Base-by-base conservation (phyloP, 2,888 invertebrate species). In the Leptinotarsa peninsularis region DNA sequence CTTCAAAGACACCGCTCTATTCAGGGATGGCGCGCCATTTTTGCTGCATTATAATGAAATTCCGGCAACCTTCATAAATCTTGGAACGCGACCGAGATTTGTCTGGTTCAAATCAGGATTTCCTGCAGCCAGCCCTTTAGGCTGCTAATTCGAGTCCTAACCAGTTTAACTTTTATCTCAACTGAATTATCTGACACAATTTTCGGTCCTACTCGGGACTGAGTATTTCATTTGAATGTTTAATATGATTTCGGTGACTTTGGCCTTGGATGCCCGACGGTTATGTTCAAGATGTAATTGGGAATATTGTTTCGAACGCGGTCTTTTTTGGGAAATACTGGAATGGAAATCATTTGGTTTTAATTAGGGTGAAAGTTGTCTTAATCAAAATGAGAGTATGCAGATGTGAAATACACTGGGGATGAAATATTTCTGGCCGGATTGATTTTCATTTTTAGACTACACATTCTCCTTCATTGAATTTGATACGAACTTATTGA, bases 101-200 rank as follows among this genome's bases (percentile, higher is more conserved):
- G 68, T 52, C 68, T 68, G 68, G 50, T 68, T 49, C 54, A 66
- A 73, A 66, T 74, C 63, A 66, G 74, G 75, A 75, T 77, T 75
- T 77, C 71, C 74, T 75, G 77, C 75, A 75, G 67, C 67, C 73
- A 76, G 75, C 73, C 77, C 77, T 77, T 75, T 75, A 75, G 77
- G 75, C 73, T 58, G 68, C 71, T 73, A 75, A 77, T 77, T 77
- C 67, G 67, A 66, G 73, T 73, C 71, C 71, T 66, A 74, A 72
- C 76, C 76, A 66, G 74, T 76, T 76, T 70, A 71, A 76, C 74
- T 76, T 76, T 76, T 74, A 76, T 76, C 76, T 76, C 52, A 72
- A 68, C 69, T 72, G 50, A 72, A 76, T 72, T 74, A 76, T 74
- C 69, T 72, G 72, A 63, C 63, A 63, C n/a, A 63, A 27, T 63